Evolutionary conservation across 2,888 invertebrate species (phyloP).

Genomic region (Acanthosepion pharaonis): DNA sequence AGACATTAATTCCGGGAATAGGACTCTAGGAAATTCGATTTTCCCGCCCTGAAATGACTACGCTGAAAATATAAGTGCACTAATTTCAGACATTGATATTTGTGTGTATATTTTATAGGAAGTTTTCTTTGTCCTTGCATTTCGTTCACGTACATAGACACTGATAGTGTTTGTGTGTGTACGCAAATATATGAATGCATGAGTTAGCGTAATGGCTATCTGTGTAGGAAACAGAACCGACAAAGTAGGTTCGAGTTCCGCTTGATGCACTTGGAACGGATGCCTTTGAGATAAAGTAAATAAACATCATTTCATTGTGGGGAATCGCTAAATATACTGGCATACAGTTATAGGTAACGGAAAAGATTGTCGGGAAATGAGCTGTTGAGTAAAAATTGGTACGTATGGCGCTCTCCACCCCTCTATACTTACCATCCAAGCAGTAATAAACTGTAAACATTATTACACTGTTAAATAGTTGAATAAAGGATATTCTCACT

Average conservation of each 20-base stretch:
- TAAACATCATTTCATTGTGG: too few relatives aligned
- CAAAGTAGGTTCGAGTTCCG: background rate
- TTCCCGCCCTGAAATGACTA: constrained; percentile 7
- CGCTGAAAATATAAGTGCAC: background rate
- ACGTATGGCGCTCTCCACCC: too few relatives aligned
- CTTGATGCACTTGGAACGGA: too few relatives aligned
- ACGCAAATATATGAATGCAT: background rate
- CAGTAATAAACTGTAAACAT: too few relatives aligned
- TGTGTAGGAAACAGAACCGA: background rate
- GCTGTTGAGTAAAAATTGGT: too few relatives aligned
- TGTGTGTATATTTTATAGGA: background rate
- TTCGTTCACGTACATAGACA: background rate
- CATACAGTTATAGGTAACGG: too few relatives aligned
- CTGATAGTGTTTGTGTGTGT: background rate
- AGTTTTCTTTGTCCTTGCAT: background rate
- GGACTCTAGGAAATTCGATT: background rate
- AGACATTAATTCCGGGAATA: background rate
- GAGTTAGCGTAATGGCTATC: background rate
- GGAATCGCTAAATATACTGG: too few relatives aligned
- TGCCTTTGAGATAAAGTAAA: too few relatives aligned
- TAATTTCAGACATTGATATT: background rate
- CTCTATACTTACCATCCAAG: too few relatives aligned
- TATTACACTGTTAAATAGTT: too few relatives aligned
- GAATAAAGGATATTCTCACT: too few relatives aligned
- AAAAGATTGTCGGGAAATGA: too few relatives aligned